phyloP scores from a whole-genome alignment of 2,888 invertebrate species.

The Microctonus aethiopoides region DNA sequence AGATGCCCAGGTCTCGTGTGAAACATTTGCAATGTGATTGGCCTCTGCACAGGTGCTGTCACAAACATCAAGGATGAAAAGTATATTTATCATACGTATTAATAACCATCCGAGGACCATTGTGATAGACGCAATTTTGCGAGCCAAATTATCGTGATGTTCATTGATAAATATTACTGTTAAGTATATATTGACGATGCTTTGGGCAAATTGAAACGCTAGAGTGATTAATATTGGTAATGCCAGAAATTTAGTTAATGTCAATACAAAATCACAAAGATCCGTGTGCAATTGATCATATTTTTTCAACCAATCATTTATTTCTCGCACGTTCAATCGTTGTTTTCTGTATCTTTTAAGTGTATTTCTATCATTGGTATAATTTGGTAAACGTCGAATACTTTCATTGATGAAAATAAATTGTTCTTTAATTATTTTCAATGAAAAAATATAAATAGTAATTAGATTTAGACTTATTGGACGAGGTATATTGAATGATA shows the following conservation, averaged over 20 bases:
- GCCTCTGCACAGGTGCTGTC: conserved; percentile 37
- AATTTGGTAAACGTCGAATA: conserved; percentile 20
- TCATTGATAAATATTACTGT: conserved; percentile 20
- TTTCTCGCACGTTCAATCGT: neutral
- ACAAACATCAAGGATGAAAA: conserved; percentile 24
- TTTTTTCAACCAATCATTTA: conserved; percentile 18
- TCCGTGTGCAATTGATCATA: conserved; percentile 36
- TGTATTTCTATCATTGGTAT: neutral
- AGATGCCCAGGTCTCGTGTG: conserved; percentile 33
- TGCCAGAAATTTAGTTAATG: conserved; percentile 33
- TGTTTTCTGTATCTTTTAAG: conserved; percentile 21
- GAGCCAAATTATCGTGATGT: neutral
- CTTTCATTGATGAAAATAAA: conserved; percentile 34
- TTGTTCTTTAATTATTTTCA: conserved; percentile 24
- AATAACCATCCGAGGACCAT: conserved; percentile 27
- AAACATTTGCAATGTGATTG: conserved; percentile 35
- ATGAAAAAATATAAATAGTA: conserved; percentile 20
- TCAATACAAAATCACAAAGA: conserved; percentile 30
- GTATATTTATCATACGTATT: conserved; percentile 21
- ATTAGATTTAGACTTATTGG: conserved; percentile 26
- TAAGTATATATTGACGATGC: conserved; percentile 35
- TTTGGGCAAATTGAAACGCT: conserved; percentile 30
- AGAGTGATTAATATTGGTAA: conserved; percentile 33
- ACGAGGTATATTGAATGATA: conserved; percentile 14
- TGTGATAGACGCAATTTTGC: neutral